Evolutionary conservation across 2,113 vertebrate genomes (phyloP).

Genomic region (Orycteropus afer): DNA sequence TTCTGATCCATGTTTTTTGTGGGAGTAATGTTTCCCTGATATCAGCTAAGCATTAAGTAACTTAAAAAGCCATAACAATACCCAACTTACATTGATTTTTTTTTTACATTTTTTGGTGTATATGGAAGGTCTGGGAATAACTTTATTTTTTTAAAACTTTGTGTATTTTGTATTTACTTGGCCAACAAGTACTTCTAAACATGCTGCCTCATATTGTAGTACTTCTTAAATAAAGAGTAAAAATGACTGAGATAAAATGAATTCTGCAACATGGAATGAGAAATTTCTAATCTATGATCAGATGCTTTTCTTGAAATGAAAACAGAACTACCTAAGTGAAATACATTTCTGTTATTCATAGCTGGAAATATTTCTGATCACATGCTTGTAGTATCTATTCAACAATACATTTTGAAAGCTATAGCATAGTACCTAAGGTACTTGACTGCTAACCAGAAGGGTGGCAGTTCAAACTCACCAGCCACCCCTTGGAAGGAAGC

Average conservation of each 20-base stretch:
- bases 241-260: neutral
- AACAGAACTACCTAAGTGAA: neutral
- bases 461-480: too few relatives aligned
- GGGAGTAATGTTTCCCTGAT: neutral
- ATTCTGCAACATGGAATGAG: neutral
- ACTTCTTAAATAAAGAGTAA: neutral
- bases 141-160: conserved; percentile 22
- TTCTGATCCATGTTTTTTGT: neutral
- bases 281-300: neutral
- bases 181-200: neutral
- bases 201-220: neutral
- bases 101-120: neutral
- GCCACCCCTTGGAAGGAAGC: too few relatives aligned
- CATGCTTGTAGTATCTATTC: neutral
- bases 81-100: neutral
- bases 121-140: neutral
- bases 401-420: neutral
- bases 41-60: neutral
- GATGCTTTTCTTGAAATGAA: conserved; percentile 16
- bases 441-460: too few relatives aligned
- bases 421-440: too few relatives aligned
- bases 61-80: neutral
- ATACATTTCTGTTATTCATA: neutral
- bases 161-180: conserved; percentile 19
- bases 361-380: neutral